Percentiles rank a stretch among this genome's conserved stretches.
Conservation (phyloP, 2,888 invertebrate genomes). For the Pollenia amentaria region DNA sequence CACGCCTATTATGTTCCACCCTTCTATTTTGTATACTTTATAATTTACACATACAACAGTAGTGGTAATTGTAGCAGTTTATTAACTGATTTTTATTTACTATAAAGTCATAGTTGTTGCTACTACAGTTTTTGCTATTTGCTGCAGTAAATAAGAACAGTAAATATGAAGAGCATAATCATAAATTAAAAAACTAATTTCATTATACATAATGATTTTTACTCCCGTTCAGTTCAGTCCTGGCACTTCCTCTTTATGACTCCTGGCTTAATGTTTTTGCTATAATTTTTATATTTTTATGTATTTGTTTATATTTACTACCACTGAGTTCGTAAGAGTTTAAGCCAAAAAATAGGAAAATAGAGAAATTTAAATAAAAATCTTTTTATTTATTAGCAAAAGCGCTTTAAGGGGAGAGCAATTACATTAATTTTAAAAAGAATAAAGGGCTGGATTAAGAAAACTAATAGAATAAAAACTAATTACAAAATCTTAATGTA, state of each 20-base stretch:
- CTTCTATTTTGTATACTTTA: background rate
- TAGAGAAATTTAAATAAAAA: constrained; percentile 22
- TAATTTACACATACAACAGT: constrained; percentile 13
- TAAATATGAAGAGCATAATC: constrained; percentile 56
- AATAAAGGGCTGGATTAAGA: background rate
- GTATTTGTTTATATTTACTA: constrained; percentile 15
- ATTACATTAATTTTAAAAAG: background rate
- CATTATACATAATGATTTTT: constrained; percentile 31
- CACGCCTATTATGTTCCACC: too few relatives aligned
- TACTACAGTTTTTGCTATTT: constrained; percentile 11
- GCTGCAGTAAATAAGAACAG: constrained; percentile 34
- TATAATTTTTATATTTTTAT: constrained; percentile 10
- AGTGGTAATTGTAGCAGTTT: constrained; percentile 41
- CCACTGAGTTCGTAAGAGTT: constrained; percentile 41
- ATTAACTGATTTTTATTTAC: constrained; percentile 51
- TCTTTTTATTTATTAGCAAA: background rate
- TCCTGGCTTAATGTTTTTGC: constrained; percentile 1
- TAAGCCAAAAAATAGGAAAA: constrained; percentile 17
- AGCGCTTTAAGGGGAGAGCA: background rate
- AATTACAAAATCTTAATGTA: constrained; percentile 3
- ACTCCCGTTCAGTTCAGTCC: background rate
- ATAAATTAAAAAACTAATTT: constrained; percentile 65
- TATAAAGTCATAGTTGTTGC: constrained; percentile 2
- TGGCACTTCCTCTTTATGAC: background rate
- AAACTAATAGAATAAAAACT: background rate